Base-by-base conservation (phyloP, 2,113 vertebrate genomes). In the Phaethornis superciliosus region DNA sequence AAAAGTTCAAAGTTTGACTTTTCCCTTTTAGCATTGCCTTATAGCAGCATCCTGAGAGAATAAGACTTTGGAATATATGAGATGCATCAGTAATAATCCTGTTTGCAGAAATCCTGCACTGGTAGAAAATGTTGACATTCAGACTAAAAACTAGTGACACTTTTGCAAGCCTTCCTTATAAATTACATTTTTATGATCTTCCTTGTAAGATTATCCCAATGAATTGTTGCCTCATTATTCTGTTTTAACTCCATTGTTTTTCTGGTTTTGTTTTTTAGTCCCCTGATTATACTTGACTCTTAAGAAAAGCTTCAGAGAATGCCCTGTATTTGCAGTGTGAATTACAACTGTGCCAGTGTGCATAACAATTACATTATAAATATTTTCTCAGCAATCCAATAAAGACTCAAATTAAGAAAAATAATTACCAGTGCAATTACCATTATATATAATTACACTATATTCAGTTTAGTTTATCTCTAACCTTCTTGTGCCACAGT, bases 291-390 rank as follows among this genome's bases (percentile, higher is more conserved):
- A 75, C 79, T 95, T 95, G 60, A 89, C 68, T 96, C 81, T 85
- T 93, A 83, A 93, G 81, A 91, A 96, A 88, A 93, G 88, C 93
- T 94, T 89, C 60, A 91, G 87, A 88, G 79, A 85, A 82, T 3
- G 9, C 76, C 40, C 52, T 93, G 76, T 97, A 84, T 95, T 97
- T 95, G 91, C 93, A 91, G 60, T 81, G 64, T 86, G 89, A 95
- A 93, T 95, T 95, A 91, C 4, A 7, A 81, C 91, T 94, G 76
- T 93, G 72, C 60, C 82, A 88, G 58, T 71, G 30, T 91, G 91
- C 79, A 86, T 91, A 95, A 93, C 82, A 95, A 95, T 88, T 95
- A 71, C 72, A 37, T 95, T 96, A 95, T 85, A 96, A 96, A 94
- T 95, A 95, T 91, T 97, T 96, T 69, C 60, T 95, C 68, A 93